Base-by-base conservation (phyloP, 1,140 invertebrate species). In the Drosophila setifemur region DNA sequence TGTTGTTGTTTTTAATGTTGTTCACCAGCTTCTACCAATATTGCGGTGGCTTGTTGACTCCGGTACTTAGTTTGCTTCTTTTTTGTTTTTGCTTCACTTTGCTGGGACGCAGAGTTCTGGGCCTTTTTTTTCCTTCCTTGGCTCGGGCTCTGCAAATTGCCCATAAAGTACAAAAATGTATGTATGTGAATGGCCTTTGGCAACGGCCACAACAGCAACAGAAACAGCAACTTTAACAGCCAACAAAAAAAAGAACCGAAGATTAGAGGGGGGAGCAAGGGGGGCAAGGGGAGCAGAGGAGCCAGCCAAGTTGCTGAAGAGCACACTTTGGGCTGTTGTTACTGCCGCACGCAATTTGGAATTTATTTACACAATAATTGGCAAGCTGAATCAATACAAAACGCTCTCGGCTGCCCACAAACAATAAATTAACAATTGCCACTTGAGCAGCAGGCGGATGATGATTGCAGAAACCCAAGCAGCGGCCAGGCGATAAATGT, bases 321-420 rank as follows among this genome's bases (percentile, higher is more conserved):
- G 53, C 50, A 83, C 61, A 77, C 69, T 55, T 44, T 28, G 11
- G 68, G 28, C 21, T 50, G 47, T 26, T 61, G 52, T 57, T 74
- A 47, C 53, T 82, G 77, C 73, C 57, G 53, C 63, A 83, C 73
- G 73, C 78, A 82, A 83, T 82, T 83, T 78, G 73, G 78, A 83
- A 85, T 83, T 83, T 83, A 83, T 83, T 83, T 83, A 76, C 79
- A 78, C 78, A 74, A 83, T 83, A 83, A 83, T 83, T 83, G 78
- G 78, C 78, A 83, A 83, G 70, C 74, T 73, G 78, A 78, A 83
- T 83, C 79, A 83, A 83, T 78, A 83, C 37, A 69, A 57, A 83
- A 71, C 54, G 78, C 79, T 85, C 47, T 55, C 61, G 73, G 79
- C 61, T 72, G 67, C 55, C 63, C 73, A 50, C 55, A 82, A 83